Conservation (phyloP, 2,797 vertebrate genomes). For the Okamejei kenojei region DNA sequence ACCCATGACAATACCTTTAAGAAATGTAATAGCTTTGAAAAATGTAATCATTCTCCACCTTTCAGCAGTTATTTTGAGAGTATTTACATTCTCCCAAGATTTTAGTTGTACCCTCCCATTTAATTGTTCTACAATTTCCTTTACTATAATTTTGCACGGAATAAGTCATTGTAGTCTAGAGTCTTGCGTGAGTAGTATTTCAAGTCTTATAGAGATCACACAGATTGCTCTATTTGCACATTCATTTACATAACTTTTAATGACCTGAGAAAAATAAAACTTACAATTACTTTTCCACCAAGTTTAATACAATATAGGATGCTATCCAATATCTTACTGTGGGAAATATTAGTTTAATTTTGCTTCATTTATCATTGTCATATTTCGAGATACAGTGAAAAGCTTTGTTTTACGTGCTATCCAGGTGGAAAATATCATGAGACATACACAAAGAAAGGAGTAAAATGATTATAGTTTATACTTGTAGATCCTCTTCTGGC, state of each 20-base stretch:
- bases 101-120: slow-evolving; percentile 31
- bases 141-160: slow-evolving; percentile 13
- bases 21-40: slow-evolving; percentile 30
- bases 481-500: too few relatives aligned
- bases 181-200: slow-evolving; percentile 34
- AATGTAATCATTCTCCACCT: slow-evolving; percentile 16
- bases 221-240: slow-evolving; percentile 25
- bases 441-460: too few relatives aligned
- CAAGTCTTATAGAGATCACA: background rate
- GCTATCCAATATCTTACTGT: background rate
- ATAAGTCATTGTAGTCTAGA: slow-evolving; percentile 29
- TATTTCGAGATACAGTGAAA: too few relatives aligned
- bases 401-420: too few relatives aligned
- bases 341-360: background rate
- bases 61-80: slow-evolving; percentile 36
- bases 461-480: too few relatives aligned
- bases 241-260: background rate
- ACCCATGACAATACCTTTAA: slow-evolving; percentile 25
- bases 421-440: too few relatives aligned
- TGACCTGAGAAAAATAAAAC: background rate
- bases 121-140: slow-evolving; percentile 37
- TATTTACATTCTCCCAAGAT: slow-evolving; percentile 11
- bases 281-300: background rate
- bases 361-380: too few relatives aligned
- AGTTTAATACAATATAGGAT: background rate